Evolutionary conservation across 1,140 invertebrate species (phyloP), one percentile per base, ranked within the genome.

Genomic region (Cydia strobilella): DNA sequence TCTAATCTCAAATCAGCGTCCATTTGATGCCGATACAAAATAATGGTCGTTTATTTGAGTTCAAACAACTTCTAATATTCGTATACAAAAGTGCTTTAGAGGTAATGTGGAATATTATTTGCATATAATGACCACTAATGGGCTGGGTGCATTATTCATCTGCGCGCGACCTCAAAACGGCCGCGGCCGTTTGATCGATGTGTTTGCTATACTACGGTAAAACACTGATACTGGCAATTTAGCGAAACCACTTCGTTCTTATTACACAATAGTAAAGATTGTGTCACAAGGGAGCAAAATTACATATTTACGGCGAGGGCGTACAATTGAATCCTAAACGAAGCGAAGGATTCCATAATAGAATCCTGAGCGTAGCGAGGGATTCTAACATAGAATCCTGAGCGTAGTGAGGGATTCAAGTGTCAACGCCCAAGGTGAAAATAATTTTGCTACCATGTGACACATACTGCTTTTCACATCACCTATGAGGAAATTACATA

Each of bases 111-210:
- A 86, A 90, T 89, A 89, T 90, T 90, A 92, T 92, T 92, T 91
- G 88, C 90, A 92, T 91, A 91, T 91, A 92, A 92, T 90, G 90
- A 91, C 89, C 85, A 81, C 83, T 92, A 92, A 92, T 90, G 86
- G 85, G 80, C 74, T 79, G 77, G 75, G 82, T 82, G 87, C 85
- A 85, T 89, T 88, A 90, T 89, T 88, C 86, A 87, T 87, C 82
- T 78, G 82, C 13, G 81, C 86, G 79, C 84, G 89, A 90, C 89
- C 90, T 89, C 89, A 89, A 90, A 90, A 83, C 79, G 76, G 79
- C 80, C 82, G 74, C 80, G 83, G 86, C 87, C 85, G 85, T 90
- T 85, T 86, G 84, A 86, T 83, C 80, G 80, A 79, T 83, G 79
- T 82, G 81, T 77, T 80, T 73, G 69, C 71, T 31, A 27, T 76